Evolutionary conservation across 2,888 invertebrate species (phyloP).

Genomic region (Tachina fera): DNA sequence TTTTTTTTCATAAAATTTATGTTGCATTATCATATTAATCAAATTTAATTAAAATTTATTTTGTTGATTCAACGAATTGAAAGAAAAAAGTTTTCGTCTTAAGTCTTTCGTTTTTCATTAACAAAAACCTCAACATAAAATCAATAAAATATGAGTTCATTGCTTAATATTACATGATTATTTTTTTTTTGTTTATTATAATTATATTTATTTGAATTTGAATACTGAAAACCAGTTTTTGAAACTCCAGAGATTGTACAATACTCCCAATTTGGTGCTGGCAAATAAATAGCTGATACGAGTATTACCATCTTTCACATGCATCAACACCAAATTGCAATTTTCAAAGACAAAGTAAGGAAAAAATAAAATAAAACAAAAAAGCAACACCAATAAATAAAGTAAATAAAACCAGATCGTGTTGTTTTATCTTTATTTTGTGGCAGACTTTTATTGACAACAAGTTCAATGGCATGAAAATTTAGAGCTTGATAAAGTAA

Average conservation of each 20-base stretch:
- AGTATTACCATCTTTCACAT: no score
- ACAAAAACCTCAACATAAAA: background rate
- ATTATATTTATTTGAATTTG: constrained; percentile 9
- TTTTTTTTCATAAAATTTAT: background rate
- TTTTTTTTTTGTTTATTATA: background rate
- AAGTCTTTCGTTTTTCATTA: constrained; percentile 13
- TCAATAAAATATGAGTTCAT: background rate
- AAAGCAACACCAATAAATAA: background rate
- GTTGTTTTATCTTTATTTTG: constrained; percentile 8
- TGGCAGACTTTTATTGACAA: constrained; percentile 9
- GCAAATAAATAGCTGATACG: constrained; percentile 16
- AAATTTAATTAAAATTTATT: constrained; percentile 1
- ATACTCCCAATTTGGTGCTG: background rate
- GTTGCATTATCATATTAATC: constrained; percentile 13
- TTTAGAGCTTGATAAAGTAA: constrained; percentile 67
- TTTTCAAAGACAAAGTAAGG: constrained; percentile 39
- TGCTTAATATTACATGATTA: constrained; percentile 8
- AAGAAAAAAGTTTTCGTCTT: constrained; percentile 5
- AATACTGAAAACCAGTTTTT: background rate
- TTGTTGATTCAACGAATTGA: background rate
- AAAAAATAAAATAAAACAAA: background rate
- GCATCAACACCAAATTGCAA: constrained; percentile 3
- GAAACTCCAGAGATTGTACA: background rate
- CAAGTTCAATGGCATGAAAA: constrained; percentile 80
- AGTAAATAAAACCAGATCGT: constrained; percentile 57